Evolutionary conservation across 1,140 invertebrate genomes (phyloP).

Genomic region (Sarcophaga bullata): DNA sequence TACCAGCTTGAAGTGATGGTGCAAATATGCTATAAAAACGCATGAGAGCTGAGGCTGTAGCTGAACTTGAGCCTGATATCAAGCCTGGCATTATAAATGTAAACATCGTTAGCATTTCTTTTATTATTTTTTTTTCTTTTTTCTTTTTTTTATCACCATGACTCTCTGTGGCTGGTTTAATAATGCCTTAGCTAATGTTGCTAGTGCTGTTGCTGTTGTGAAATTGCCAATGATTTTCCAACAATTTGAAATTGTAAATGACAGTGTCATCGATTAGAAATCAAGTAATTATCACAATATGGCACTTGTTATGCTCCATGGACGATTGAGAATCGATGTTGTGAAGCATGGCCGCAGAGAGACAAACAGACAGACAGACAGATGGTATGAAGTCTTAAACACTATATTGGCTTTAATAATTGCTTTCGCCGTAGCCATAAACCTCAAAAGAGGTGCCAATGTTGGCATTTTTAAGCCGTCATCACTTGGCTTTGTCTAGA

Average conservation of each 20-base stretch:
- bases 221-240: slow-evolving; percentile 36
- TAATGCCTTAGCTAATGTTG: too few species aligned
- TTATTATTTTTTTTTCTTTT: too few species aligned
- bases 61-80: not conserved
- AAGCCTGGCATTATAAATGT: not conserved
- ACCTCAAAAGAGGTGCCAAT: slow-evolving; percentile 17
- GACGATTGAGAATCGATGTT: not conserved
- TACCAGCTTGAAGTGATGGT: not conserved
- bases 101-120: slow-evolving; percentile 1
- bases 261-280: slow-evolving; percentile 40
- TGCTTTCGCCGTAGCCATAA: not conserved
- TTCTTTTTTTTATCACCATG: too few species aligned
- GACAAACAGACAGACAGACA: not conserved
- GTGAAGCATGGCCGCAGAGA: not conserved
- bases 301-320: slow-evolving; percentile 25
- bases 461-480: slow-evolving; percentile 18
- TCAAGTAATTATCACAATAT: slow-evolving; percentile 41
- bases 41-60: not conserved
- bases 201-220: not conserved
- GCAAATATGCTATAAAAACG: not conserved
- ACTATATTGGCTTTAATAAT: not conserved
- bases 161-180: too few species aligned
- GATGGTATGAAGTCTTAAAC: not conserved
- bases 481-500: not conserved
- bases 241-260: slow-evolving; percentile 37